Conservation (phyloP, 2,888 invertebrate species). For the Drosophila kanekoi region DNA sequence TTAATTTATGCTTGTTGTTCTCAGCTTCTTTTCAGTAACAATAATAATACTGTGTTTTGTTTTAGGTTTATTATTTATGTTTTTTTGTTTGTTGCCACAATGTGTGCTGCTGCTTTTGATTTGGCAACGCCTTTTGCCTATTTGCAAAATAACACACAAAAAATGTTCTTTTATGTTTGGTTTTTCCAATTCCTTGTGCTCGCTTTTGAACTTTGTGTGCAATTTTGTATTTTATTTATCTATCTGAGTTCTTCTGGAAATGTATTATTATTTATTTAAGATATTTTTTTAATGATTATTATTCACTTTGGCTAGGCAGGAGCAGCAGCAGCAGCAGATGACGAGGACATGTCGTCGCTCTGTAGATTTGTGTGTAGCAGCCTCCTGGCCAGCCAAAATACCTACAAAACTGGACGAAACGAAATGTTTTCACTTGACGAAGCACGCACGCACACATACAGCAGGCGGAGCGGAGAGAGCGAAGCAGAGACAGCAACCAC, state of each 20-base stretch:
- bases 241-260: slow-evolving; percentile 3
- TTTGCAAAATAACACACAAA: slow-evolving; percentile 35
- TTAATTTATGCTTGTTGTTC: slow-evolving; percentile 45
- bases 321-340: slow-evolving; percentile 55
- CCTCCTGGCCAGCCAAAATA: slow-evolving; percentile 65
- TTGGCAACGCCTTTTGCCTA: slow-evolving; percentile 73
- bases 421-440: slow-evolving; percentile 76
- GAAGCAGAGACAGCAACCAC: slow-evolving; percentile 21
- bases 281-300: slow-evolving; percentile 4
- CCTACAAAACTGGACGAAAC: slow-evolving; percentile 78
- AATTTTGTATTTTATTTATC: slow-evolving; percentile 3
- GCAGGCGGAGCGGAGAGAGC: background rate
- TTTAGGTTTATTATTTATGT: slow-evolving; percentile 5
- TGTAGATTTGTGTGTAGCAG: slow-evolving; percentile 55
- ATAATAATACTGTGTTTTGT: slow-evolving; percentile 10
- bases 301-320: slow-evolving; percentile 26
- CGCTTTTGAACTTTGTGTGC: slow-evolving; percentile 18
- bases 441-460: slow-evolving; percentile 39
- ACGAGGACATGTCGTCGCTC: slow-evolving; percentile 57
- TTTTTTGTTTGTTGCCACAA: slow-evolving; percentile 3
- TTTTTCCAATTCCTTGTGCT: slow-evolving; percentile 51
- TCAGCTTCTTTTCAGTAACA: slow-evolving; percentile 3
- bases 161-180: slow-evolving; percentile 31
- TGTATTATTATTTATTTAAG: slow-evolving; percentile 7
- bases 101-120: slow-evolving; percentile 31